Percentiles rank a stretch among this genome's conserved stretches.
Conservation (phyloP, 1,140 invertebrate species). For the Anastatus disparis region DNA sequence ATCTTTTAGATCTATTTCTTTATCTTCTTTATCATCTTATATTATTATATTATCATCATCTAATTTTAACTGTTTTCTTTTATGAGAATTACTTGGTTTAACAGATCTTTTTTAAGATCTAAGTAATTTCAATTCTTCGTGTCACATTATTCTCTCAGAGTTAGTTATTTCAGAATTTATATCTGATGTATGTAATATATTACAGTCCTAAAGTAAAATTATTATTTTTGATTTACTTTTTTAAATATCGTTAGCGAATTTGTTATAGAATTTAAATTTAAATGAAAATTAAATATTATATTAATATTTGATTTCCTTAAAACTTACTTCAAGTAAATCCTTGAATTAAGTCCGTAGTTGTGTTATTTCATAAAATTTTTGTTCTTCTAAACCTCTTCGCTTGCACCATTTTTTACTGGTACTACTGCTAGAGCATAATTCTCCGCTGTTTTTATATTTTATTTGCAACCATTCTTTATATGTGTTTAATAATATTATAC, state of each 20-base stretch:
- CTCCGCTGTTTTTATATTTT: constrained; percentile 69
- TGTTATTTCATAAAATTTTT: constrained; percentile 95
- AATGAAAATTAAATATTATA: constrained; percentile 17
- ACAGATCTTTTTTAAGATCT: constrained; percentile 79
- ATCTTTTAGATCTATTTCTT: constrained; percentile 84
- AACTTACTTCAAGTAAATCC: constrained; percentile 78
- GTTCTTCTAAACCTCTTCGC: constrained; percentile 90
- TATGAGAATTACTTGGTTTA: constrained; percentile 70
- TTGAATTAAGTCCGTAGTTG: constrained; percentile 92
- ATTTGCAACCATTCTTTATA: constrained; percentile 91
- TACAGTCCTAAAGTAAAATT: constrained; percentile 74
- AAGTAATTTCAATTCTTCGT: constrained; percentile 89
- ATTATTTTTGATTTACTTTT: constrained; percentile 12
- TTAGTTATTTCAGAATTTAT: constrained; percentile 73
- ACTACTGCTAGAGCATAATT: constrained; percentile 54
- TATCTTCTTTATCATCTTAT: constrained; percentile 59
- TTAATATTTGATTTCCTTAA: background rate
- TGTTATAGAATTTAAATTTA: constrained; percentile 11
- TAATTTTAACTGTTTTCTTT: constrained; percentile 80
- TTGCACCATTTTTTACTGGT: constrained; percentile 85
- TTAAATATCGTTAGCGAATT: background rate
- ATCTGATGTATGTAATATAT: constrained; percentile 71
- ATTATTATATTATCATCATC: constrained; percentile 70
- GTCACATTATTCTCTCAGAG: constrained; percentile 80
- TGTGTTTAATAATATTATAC: constrained; percentile 88